These are phyloP conservation scores for Cyphomyrus discorhynchus DNA, from an alignment of 2,113 vertebrate genomes.

Conservation along the genomic window DNA sequence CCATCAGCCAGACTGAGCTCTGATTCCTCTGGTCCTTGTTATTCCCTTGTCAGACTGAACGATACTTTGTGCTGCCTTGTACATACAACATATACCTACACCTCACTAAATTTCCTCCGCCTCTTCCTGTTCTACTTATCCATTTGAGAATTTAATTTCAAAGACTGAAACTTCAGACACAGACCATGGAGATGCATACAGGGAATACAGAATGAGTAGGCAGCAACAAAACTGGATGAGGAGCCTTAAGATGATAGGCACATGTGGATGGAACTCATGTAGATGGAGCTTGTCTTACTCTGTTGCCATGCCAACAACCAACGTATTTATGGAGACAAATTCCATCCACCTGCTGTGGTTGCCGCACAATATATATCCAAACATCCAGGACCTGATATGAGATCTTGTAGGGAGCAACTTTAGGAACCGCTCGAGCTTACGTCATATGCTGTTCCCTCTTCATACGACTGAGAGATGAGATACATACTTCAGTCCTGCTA, in stretches of 20 bases:
- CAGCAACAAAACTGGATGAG: background rate
- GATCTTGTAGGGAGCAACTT: background rate
- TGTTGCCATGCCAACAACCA: constrained; percentile 12
- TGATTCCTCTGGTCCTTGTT: background rate
- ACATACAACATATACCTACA: background rate
- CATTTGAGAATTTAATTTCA: background rate
- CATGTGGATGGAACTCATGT: background rate
- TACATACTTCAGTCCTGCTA: background rate
- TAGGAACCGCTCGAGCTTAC: background rate
- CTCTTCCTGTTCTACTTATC: background rate
- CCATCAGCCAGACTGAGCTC: background rate
- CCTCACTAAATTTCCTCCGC: background rate
- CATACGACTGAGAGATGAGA: background rate
- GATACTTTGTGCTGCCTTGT: background rate
- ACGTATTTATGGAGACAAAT: background rate
- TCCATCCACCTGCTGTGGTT: background rate
- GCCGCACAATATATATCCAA: background rate
- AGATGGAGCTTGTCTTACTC: background rate
- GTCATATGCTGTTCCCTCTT: background rate
- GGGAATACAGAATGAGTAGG: background rate
- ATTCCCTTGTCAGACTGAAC: background rate
- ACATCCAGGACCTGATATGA: background rate
- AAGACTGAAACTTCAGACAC: background rate
- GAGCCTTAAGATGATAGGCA: background rate
- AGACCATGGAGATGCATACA: background rate